These are phyloP conservation scores for Trissolcus japonicus DNA, from an alignment of 2,888 invertebrate genomes.

Conservation along the genomic window DNA sequence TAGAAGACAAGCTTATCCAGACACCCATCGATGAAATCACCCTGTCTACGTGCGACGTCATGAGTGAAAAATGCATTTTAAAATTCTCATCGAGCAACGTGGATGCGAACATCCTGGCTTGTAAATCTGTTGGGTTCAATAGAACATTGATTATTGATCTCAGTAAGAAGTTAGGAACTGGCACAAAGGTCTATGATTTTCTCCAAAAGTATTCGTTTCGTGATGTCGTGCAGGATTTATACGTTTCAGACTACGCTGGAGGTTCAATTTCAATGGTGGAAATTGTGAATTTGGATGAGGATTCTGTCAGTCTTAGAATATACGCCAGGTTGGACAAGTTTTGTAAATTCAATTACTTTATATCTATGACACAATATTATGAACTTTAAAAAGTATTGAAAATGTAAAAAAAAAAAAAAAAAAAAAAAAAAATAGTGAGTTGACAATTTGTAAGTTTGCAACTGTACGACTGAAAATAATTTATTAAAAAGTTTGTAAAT, in stretches of 20 bases:
- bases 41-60: constrained; percentile 59
- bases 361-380: neutral
- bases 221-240: constrained; percentile 60
- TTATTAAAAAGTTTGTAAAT: neutral
- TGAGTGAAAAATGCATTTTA: constrained; percentile 58
- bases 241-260: constrained; percentile 60
- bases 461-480: neutral
- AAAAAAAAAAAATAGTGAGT: no score
- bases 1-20: constrained; percentile 65
- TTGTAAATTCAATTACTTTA: neutral
- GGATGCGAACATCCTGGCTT: constrained; percentile 59
- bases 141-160: constrained; percentile 59
- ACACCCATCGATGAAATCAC: constrained; percentile 60
- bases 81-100: constrained; percentile 46
- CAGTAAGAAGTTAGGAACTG: constrained; percentile 37
- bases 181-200: constrained; percentile 57
- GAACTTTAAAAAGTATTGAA: no score
- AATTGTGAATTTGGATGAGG: constrained; percentile 56
- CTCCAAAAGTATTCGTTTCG: constrained; percentile 62
- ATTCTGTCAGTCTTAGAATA: constrained; percentile 59
- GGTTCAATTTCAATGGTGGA: constrained; percentile 65
- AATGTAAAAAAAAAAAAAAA: no score
- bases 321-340: constrained; percentile 63
- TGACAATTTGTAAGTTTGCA: no score
- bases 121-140: constrained; percentile 65